Conservation (phyloP, 2,113 vertebrate genomes). For the Dicrurus megarhynchus region DNA sequence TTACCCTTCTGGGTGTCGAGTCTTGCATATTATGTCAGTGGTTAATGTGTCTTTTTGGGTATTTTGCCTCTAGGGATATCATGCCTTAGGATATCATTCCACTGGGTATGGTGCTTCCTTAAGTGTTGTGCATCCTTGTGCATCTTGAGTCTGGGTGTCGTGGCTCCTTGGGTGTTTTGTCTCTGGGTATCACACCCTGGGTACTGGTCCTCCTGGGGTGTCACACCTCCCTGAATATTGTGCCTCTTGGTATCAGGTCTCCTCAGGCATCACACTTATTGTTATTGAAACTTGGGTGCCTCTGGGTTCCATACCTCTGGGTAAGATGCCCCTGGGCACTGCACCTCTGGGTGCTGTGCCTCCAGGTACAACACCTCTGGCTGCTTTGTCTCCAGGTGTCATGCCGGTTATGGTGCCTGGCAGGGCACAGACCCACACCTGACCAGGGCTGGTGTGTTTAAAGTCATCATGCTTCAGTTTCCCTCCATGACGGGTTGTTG, state of each 20-base stretch:
- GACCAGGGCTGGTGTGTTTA: not conserved
- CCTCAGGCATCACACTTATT: not conserved
- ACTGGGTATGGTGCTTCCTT: not conserved
- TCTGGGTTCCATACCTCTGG: not conserved
- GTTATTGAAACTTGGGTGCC: not conserved
- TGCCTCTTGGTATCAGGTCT: not conserved
- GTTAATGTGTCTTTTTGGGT: not conserved
- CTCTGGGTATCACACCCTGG: not conserved
- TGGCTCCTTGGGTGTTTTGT: not conserved
- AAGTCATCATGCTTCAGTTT: not conserved
- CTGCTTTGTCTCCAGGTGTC: not conserved
- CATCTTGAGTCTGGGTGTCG: fast-evolving
- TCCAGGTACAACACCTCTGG: not conserved
- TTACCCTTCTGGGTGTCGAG: not conserved
- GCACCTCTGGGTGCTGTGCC: not conserved
- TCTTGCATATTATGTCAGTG: not conserved
- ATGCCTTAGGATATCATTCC: too few species aligned
- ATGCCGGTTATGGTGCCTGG: not conserved
- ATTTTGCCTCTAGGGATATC: not conserved
- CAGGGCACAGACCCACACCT: fast-evolving
- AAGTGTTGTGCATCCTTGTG: not conserved
- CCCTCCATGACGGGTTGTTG: fast-evolving
- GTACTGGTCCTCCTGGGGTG: not conserved
- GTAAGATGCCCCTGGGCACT: too few species aligned
- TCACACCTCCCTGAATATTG: not conserved